Evolutionary conservation across 2,797 vertebrate genomes (phyloP), one percentile per base, ranked within the genome.

Genomic region (Sebastes reedi): DNA sequence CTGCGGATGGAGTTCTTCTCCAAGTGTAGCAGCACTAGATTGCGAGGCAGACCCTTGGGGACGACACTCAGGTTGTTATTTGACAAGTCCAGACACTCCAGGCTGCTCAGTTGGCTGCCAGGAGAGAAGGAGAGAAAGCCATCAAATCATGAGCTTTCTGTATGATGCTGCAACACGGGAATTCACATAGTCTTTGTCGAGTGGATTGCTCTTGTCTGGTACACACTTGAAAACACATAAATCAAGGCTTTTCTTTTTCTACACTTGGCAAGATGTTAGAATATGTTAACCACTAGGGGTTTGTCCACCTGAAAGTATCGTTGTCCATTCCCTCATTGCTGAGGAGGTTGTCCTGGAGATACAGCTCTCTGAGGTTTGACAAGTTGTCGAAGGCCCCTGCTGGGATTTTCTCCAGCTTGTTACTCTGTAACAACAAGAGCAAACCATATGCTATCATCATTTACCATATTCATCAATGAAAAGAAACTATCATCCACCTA

Each of bases 21-120:
- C 91, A 99, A 91, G 90, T 99, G 99, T 24, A 99, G 96, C 59
- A 99, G 95, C 78, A 99, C 91, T 12, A 99, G 95, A 87, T 95
- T 97, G 77, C 97, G 97, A 13, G 99, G 99, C 64, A 99, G 96
- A 39, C 98, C 98, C 3, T 89, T 95, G 0, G 99, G 99, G 36
- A 99, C 96, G 24, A 96, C 88, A 0, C 95, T 97, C 86, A 99
- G 93, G 91, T 99, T 98, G 95, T 99, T 99, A 94, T 98, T 97
- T 80, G 99, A 99, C 92, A 99, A 92, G 91, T 99, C 98, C 89
- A 99, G 94, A 77, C 96, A 99, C 91, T 99, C 99, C 79, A 99
- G 95, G 85, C 96, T 97, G 86, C 91, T 97, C 78, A 99, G 93
- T 62, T 97, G 97, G 87, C 96, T 96, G 84, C 8, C 67, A 80